These are phyloP conservation scores for Physella acuta DNA, from an alignment of 1,140 invertebrate genomes.

Conservation along the genomic window DNA sequence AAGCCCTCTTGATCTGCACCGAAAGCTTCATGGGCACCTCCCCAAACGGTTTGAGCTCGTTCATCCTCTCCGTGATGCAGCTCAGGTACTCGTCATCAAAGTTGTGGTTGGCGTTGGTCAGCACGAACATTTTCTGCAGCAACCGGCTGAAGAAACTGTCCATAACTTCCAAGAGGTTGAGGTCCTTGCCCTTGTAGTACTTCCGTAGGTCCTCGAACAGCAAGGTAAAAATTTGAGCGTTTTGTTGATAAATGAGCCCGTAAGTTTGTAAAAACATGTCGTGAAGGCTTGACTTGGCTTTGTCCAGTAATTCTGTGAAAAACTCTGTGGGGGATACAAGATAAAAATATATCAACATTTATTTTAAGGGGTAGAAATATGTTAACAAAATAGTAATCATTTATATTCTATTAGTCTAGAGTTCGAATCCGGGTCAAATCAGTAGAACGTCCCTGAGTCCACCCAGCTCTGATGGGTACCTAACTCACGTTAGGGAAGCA, in stretches of 20 bases:
- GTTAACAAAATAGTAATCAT: background rate
- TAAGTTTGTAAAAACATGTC: conserved; percentile 93
- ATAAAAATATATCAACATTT: background rate
- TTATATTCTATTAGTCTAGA: background rate
- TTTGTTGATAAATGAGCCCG: conserved; percentile 91
- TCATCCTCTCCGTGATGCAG: conserved; percentile 88
- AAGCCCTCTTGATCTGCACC: conserved; percentile 84
- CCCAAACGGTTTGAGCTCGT: conserved; percentile 88
- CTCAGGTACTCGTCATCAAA: conserved; percentile 82
- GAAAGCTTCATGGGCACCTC: conserved; percentile 89
- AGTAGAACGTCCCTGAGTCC: too few species aligned
- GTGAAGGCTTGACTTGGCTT: conserved; percentile 83
- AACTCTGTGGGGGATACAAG: conserved; percentile 68
- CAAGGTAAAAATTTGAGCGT: conserved; percentile 87
- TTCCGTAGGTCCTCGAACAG: conserved; percentile 86
- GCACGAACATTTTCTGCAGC: conserved; percentile 92
- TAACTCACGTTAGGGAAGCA: too few species aligned
- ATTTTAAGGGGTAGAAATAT: background rate
- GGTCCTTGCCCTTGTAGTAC: conserved; percentile 75
- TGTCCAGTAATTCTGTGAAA: conserved; percentile 80
- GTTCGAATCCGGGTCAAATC: background rate
- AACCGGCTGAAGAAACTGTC: conserved; percentile 90
- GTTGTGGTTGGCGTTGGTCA: conserved; percentile 85
- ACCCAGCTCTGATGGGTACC: too few species aligned
- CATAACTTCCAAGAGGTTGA: conserved; percentile 82